These are phyloP conservation scores for Anarhynchus alexandrinus DNA, from an alignment of 2,113 vertebrate species.

Conservation along the genomic window DNA sequence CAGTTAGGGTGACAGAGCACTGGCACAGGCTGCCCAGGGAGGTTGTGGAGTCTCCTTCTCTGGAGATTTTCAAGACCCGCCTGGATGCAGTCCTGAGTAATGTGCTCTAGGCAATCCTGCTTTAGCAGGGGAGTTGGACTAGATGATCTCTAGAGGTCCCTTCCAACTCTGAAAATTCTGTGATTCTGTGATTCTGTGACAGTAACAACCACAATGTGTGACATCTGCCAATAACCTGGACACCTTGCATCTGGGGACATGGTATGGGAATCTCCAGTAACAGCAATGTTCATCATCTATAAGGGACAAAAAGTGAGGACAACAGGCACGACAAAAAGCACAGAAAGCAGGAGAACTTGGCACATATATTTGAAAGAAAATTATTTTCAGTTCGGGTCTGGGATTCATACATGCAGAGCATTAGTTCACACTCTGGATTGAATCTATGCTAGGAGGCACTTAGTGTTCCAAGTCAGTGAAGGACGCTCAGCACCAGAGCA, in stretches of 20 bases:
- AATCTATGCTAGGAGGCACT: neutral
- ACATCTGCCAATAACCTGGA: neutral
- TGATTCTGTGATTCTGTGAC: too few relatives aligned
- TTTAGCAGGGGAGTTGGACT: too few relatives aligned
- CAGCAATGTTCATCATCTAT: neutral
- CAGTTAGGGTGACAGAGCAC: too few relatives aligned
- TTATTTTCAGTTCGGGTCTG: neutral
- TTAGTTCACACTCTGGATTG: neutral
- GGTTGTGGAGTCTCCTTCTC: too few relatives aligned
- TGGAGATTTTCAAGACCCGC: too few relatives aligned
- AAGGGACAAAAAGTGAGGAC: neutral
- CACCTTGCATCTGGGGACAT: neutral
- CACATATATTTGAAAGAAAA: neutral
- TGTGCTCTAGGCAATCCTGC: too few relatives aligned
- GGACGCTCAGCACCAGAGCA: neutral
- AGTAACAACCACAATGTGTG: neutral
- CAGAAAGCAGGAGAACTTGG: neutral
- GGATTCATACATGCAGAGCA: neutral
- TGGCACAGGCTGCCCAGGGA: too few relatives aligned
- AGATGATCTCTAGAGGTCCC: too few relatives aligned
- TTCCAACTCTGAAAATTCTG: too few relatives aligned
- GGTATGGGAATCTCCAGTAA: neutral
- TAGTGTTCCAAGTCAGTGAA: neutral
- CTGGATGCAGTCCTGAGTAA: too few relatives aligned
- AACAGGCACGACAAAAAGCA: neutral